Percentiles rank a stretch among this genome's conserved stretches.
Conservation (phyloP, 2,113 vertebrate genomes). For the Atractosteus spatula region DNA sequence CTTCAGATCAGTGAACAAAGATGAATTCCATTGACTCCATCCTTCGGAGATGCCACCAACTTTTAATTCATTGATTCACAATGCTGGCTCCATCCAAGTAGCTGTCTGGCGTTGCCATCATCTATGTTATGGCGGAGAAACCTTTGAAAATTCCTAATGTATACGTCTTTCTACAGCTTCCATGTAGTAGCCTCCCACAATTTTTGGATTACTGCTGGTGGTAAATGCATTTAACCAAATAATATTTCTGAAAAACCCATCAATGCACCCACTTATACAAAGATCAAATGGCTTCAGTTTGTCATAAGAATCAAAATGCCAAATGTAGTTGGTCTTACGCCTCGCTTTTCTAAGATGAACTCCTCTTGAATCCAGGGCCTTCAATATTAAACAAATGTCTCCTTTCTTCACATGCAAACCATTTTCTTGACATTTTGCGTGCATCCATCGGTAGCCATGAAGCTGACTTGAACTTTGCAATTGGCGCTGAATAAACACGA, state of each 20-base stretch:
- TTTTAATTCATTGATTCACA: conserved; percentile 11
- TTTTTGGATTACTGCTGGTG: conserved; percentile 12
- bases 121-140: conserved; percentile 10
- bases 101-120: conserved; percentile 9
- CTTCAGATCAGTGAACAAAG: conserved; percentile 23
- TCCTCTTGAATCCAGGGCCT: conserved; percentile 16
- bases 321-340: neutral
- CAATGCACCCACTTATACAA: conserved; percentile 4
- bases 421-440: neutral
- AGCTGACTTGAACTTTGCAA: conserved; percentile 9
- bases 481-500: neutral
- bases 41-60: conserved; percentile 16
- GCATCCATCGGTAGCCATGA: neutral
- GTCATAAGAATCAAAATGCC: conserved; percentile 8
- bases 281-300: conserved; percentile 16
- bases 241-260: neutral
- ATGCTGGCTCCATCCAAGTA: conserved; percentile 21
- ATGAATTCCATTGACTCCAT: conserved; percentile 25
- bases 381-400: neutral
- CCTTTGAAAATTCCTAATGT: neutral
- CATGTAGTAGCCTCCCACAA: conserved; percentile 6
- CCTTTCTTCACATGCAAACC: no score
- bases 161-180: neutral
- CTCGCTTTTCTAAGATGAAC: conserved; percentile 9
- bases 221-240: conserved; percentile 16